phyloP scores from a whole-genome alignment of 92 coral and sea anemone genomes.

The Scolanthus callimorphus region DNA sequence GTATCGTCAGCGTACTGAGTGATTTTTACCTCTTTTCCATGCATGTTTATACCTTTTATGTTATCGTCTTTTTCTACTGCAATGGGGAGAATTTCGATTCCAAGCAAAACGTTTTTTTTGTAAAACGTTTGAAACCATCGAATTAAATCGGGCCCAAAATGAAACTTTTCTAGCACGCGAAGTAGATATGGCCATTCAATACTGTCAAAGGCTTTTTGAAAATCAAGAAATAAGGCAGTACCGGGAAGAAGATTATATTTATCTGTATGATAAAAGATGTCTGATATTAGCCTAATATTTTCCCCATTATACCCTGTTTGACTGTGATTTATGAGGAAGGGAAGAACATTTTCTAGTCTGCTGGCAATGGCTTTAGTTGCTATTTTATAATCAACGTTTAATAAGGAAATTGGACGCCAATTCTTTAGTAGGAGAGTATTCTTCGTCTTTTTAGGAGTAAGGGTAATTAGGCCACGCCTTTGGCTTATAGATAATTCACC shows the following conservation, averaged over 20 bases:
- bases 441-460: slow-evolving; percentile 23
- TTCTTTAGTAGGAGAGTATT: slow-evolving; percentile 1
- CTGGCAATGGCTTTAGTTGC: slow-evolving; percentile 23
- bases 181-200: slow-evolving; percentile 21
- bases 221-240: slow-evolving; percentile 25
- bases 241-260: slow-evolving; percentile 14
- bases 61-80: slow-evolving; percentile 3
- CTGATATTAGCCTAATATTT: slow-evolving; percentile 31
- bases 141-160: slow-evolving; percentile 36
- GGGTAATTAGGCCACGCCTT: slow-evolving; percentile 9
- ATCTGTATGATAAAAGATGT: slow-evolving; percentile 21
- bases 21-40: slow-evolving; percentile 2
- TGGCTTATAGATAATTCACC: slow-evolving; percentile 23
- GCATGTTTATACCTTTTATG: slow-evolving; percentile 11
- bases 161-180: slow-evolving; percentile 14
- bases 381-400: slow-evolving; percentile 24
- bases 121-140: slow-evolving; percentile 10
- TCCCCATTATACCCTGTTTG: slow-evolving; percentile 31
- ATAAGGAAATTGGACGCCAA: slow-evolving; percentile 13
- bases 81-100: slow-evolving; percentile 19
- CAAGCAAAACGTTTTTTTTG: slow-evolving; percentile 4
- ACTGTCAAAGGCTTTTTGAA: slow-evolving; percentile 41
- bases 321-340: slow-evolving; percentile 3
- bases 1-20: slow-evolving; percentile 32
- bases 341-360: slow-evolving; percentile 18